Evolutionary conservation across 1,140 invertebrate genomes (phyloP), one percentile per base, ranked within the genome.

Genomic region (Lucilia cuprina): DNA sequence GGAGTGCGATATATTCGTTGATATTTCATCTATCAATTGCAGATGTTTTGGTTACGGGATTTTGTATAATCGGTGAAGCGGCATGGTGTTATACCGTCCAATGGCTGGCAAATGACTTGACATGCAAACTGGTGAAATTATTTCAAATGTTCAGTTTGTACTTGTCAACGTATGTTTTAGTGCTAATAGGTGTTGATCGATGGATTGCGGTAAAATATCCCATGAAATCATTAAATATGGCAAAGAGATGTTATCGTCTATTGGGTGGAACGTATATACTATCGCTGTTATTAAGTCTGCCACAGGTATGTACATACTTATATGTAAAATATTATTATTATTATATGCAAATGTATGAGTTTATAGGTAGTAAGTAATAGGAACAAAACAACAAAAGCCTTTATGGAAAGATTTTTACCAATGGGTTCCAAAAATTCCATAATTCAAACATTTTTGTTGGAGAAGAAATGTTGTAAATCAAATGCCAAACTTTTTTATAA

Each of bases 81-180:
- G 92, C 94, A 1, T 97, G 96, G 96, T 94, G 92, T 19, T 95
- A 95, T 77, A 95, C 95, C 0, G 95, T 97, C 0, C 94, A 95
- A 74, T 97, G 96, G 96, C 91, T 94, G 50, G 96, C 94, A 5
- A 96, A 96, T 5, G 95, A 96, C 86, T 88, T 94, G 1, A 93
- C 94, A 35, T 97, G 96, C 90, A 97, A 97, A 91, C 84, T 95
- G 17, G 94, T 97, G 86, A 97, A 97, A 90, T 96, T 95, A 87
- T 89, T 95, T 17, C 96, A 97, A 91, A 95, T 96, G 94, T 96
- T 96, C 87, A 94, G 95, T 80, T 92, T 96, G 8, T 96, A 97
- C 89, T 91, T 96, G n/a, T 96, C 96, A 70, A 97, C 96, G 0
- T 97, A 96, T 88, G 94, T 96, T 30, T 91, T 96, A 25, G 96